Percentiles rank a stretch among this genome's conserved stretches.
Conservation (phyloP, 2,888 invertebrate species). For the Actias luna region DNA sequence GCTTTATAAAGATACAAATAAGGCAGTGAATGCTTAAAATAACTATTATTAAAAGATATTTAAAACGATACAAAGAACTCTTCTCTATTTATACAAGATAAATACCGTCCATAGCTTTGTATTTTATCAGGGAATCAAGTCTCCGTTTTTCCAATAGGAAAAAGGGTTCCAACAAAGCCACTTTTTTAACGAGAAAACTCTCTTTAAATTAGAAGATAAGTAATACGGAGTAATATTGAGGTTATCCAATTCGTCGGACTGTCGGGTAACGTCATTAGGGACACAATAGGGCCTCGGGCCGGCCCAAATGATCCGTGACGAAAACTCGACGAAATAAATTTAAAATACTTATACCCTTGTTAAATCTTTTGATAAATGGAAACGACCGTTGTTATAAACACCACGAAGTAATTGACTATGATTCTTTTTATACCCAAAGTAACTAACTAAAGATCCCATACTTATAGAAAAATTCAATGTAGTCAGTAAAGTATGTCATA, state of each 20-base stretch:
- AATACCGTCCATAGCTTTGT: slow-evolving; percentile 46
- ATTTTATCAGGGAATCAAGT: slow-evolving; percentile 60
- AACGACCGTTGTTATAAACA: slow-evolving; percentile 36
- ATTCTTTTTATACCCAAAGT: slow-evolving; percentile 1
- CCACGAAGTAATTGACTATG: slow-evolving; percentile 8
- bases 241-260: slow-evolving; percentile 56
- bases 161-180: slow-evolving; percentile 50
- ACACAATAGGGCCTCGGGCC: slow-evolving; percentile 52
- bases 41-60: background rate
- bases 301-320: slow-evolving; percentile 66
- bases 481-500: no score
- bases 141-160: slow-evolving; percentile 44
- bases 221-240: slow-evolving; percentile 53
- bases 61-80: slow-evolving; percentile 40
- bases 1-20: background rate
- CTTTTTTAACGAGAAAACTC: slow-evolving; percentile 50
- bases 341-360: slow-evolving; percentile 63
- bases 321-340: slow-evolving; percentile 68
- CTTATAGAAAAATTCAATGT: no score
- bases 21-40: background rate
- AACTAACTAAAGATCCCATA: background rate
- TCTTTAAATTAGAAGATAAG: slow-evolving; percentile 52
- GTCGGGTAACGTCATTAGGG: slow-evolving; percentile 64
- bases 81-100: slow-evolving; percentile 47
- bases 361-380: slow-evolving; percentile 57